A percentile compares a stretch with the other conserved stretches of the same genome.
phyloP scores from a whole-genome alignment of 2,113 vertebrate species.

The Percopsis transmontana region DNA sequence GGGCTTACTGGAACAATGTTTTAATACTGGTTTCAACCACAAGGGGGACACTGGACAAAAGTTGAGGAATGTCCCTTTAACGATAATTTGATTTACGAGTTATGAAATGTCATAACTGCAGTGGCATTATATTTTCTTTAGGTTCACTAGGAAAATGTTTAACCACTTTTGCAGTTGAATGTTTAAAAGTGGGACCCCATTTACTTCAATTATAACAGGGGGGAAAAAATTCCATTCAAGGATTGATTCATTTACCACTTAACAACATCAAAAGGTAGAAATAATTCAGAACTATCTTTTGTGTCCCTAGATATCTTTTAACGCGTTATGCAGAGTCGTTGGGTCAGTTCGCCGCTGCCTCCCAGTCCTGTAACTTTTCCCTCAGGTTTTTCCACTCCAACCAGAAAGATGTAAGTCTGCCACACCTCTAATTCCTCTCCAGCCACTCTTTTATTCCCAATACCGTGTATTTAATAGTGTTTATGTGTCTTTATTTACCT shows the following conservation, averaged over 20 bases:
- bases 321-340: slow-evolving; percentile 91
- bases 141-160: too few relatives aligned
- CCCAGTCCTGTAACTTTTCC: slow-evolving; percentile 96
- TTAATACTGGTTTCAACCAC: too few relatives aligned
- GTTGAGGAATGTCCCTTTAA: too few relatives aligned
- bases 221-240: neutral
- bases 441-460: neutral
- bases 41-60: too few relatives aligned
- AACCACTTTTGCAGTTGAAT: too few relatives aligned
- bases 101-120: too few relatives aligned
- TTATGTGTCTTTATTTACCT: neutral
- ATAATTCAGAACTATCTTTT: slow-evolving; percentile 12
- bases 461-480: neutral
- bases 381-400: slow-evolving; percentile 99
- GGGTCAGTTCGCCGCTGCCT: slow-evolving; percentile 94
- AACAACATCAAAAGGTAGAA: neutral
- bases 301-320: slow-evolving; percentile 85
- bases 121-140: too few relatives aligned
- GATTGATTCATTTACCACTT: neutral
- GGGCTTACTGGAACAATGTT: too few relatives aligned
- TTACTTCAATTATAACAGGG: neutral
- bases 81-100: too few relatives aligned
- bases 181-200: too few relatives aligned
- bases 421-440: neutral
- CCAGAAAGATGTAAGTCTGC: slow-evolving; percentile 98